These are phyloP conservation scores for Trachelus troglodyta DNA, from an alignment of 2,888 invertebrate genomes.

Conservation along the genomic window DNA sequence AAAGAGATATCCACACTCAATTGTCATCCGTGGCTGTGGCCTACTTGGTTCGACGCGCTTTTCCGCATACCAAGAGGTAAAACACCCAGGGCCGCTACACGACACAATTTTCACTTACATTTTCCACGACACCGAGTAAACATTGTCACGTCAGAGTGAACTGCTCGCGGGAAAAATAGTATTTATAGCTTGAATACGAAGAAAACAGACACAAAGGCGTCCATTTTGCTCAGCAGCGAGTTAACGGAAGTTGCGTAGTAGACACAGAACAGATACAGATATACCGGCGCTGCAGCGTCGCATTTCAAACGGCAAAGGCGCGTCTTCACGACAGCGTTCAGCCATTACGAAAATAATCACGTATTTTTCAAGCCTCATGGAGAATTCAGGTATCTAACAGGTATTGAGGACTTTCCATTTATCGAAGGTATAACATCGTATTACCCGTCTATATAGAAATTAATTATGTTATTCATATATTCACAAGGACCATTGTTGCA, in stretches of 20 bases:
- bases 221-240: conserved; percentile 65
- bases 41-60: conserved; percentile 61
- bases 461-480: not conserved
- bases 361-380: not conserved
- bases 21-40: conserved; percentile 64
- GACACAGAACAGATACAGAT: conserved; percentile 48
- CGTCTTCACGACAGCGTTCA: not conserved
- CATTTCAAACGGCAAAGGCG: conserved; percentile 29
- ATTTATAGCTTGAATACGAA: conserved; percentile 62
- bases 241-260: conserved; percentile 64
- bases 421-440: not conserved
- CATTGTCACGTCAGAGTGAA: conserved; percentile 49
- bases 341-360: not conserved
- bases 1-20: conserved; percentile 49
- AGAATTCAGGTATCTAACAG: not conserved
- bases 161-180: conserved; percentile 52
- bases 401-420: not conserved
- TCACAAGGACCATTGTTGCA: not conserved
- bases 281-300: conserved; percentile 46
- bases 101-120: conserved; percentile 43
- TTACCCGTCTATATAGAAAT: not conserved
- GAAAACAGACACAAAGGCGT: conserved; percentile 67
- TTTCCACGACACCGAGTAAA: conserved; percentile 44
- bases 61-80: conserved; percentile 34
- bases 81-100: conserved; percentile 30